Conservation (phyloP, 2,888 invertebrate species). For the Eristalis pertinax region DNA sequence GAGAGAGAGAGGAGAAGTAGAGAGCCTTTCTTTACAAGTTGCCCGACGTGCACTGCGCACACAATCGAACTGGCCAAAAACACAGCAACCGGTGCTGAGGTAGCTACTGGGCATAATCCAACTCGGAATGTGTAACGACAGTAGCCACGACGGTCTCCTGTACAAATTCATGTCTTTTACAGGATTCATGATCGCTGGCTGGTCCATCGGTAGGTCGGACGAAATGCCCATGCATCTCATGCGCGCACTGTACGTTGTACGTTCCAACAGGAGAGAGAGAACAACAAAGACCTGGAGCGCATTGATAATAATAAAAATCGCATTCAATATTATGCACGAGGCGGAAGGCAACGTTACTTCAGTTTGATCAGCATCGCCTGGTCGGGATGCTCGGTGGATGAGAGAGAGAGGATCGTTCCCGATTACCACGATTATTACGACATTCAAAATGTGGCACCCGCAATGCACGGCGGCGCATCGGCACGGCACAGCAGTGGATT, state of each 20-base stretch:
- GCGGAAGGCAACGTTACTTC: slow-evolving; percentile 47
- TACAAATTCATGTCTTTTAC: slow-evolving; percentile 63
- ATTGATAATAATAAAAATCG: slow-evolving; percentile 70
- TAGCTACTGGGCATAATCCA: slow-evolving; percentile 60
- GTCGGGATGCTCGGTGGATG: slow-evolving; percentile 17
- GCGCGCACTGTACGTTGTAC: neutral
- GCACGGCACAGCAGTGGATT: neutral
- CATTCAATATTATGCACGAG: slow-evolving; percentile 69
- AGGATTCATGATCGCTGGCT: slow-evolving; percentile 47
- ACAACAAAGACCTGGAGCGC: slow-evolving; percentile 58
- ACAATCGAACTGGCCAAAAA: slow-evolving; percentile 24
- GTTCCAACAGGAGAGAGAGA: neutral
- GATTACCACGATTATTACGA: slow-evolving; percentile 72
- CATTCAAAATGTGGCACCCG: slow-evolving; percentile 72
- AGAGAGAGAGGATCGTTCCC: slow-evolving; percentile 38
- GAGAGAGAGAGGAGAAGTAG: slow-evolving; percentile 51
- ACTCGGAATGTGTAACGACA: slow-evolving; percentile 77
- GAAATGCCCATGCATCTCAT: slow-evolving; percentile 18
- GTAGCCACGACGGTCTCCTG: slow-evolving; percentile 76
- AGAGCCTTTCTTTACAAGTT: slow-evolving; percentile 65
- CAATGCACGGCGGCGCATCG: slow-evolving; percentile 37
- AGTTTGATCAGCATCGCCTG: slow-evolving; percentile 6
- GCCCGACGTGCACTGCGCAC: slow-evolving; percentile 25
- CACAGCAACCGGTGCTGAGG: slow-evolving; percentile 30
- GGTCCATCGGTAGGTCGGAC: neutral